Evolutionary conservation across 2,113 vertebrate genomes (phyloP), one percentile per base, ranked within the genome.

Genomic region (Poecile atricapillus): DNA sequence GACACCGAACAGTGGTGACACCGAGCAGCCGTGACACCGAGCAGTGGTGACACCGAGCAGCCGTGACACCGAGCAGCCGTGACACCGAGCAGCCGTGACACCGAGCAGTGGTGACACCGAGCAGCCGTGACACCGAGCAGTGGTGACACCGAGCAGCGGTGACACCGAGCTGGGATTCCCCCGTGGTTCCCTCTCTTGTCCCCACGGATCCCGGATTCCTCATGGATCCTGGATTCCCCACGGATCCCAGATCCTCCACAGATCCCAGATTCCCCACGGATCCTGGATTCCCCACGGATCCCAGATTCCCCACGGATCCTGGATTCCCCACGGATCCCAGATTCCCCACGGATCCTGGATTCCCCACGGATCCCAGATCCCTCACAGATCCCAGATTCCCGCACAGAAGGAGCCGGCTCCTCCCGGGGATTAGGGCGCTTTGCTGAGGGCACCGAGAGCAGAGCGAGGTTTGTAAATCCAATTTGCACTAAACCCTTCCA

Each of bases 91-190:
- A n/a, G n/a, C n/a, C n/a, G n/a, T n/a, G n/a, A n/a, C n/a, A n/a
- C n/a, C n/a, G n/a, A n/a, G n/a, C n/a, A n/a, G n/a, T n/a, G n/a
- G n/a, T n/a, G n/a, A n/a, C n/a, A n/a, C n/a, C n/a, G n/a, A n/a
- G n/a, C n/a, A n/a, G n/a, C n/a, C n/a, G n/a, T n/a, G n/a, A n/a
- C n/a, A n/a, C n/a, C n/a, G n/a, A n/a, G n/a, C n/a, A n/a, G n/a
- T n/a, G n/a, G n/a, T n/a, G n/a, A n/a, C n/a, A n/a, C 49, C 2
- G 0, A 5, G 39, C 44, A 2, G 21, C 0, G 3, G 3, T 5
- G 64, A 39, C 39, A 39, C 63, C 27, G 74, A 33, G 4, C 3
- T 1, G 46, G 49, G 55, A 73, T 31, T 15, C n/a, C 30, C 31
- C 7, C 0, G 0, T 1, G 3, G 23, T 43, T 19, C 44, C 1